A percentile compares a stretch with the other conserved stretches of the same genome.
Conservation (phyloP, 2,888 invertebrate genomes). For the Seira musarum region DNA sequence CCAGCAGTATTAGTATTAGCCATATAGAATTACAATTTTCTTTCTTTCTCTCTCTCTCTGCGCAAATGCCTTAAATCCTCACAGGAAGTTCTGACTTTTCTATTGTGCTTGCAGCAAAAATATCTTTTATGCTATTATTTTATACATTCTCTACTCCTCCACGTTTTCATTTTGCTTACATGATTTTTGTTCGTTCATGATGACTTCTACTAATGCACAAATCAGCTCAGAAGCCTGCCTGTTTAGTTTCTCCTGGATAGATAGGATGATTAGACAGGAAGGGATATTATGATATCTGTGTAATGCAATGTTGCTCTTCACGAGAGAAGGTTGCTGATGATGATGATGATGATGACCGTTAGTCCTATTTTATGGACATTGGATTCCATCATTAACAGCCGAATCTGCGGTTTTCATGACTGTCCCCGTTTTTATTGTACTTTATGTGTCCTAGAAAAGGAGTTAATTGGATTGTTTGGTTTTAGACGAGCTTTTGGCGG, state of each 20-base stretch:
- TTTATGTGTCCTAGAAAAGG: conserved; percentile 31
- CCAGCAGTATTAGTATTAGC: not conserved
- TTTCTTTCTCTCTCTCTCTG: too few species aligned
- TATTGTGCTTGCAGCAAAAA: not conserved
- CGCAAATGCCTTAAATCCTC: not conserved
- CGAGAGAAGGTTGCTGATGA: conserved; percentile 22
- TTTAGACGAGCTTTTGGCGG: conserved; percentile 36
- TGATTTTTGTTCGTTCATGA: conserved; percentile 3
- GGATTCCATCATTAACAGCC: conserved; percentile 61
- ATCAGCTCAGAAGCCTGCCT: too few species aligned
- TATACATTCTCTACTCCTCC: not conserved
- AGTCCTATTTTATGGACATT: conserved; percentile 59
- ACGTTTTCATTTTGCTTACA: conserved; percentile 40
- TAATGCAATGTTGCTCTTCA: not conserved
- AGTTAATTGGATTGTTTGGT: conserved; percentile 58
- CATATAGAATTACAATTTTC: too few species aligned
- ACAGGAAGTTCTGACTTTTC: not conserved
- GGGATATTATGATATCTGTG: not conserved
- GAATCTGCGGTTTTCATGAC: conserved; percentile 60
- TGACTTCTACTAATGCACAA: not conserved
- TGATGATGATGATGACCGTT: conserved; percentile 31
- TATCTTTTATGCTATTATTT: not conserved
- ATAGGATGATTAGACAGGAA: not conserved
- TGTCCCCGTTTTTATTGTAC: conserved; percentile 33
- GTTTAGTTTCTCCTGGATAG: too few species aligned